phyloP scores from a whole-genome alignment of 1,140 invertebrate species.

The Magallana angulata region DNA sequence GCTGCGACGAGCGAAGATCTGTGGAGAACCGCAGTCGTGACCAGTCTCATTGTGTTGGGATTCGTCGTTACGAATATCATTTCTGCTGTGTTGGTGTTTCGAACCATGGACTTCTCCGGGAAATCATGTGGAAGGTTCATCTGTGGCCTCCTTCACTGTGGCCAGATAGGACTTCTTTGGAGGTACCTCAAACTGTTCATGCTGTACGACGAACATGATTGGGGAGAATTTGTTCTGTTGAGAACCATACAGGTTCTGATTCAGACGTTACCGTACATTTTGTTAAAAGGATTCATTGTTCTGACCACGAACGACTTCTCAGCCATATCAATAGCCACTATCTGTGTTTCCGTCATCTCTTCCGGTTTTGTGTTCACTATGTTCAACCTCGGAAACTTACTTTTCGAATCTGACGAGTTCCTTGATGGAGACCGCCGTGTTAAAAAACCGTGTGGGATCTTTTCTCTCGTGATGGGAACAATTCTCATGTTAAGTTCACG shows the following conservation, averaged over 20 bases:
- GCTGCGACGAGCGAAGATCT: background rate
- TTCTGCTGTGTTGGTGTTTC: slow-evolving; percentile 49
- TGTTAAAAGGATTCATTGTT: slow-evolving; percentile 44
- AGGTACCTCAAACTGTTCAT: slow-evolving; percentile 53
- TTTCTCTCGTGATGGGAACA: slow-evolving; percentile 48
- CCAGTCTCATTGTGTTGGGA: slow-evolving; percentile 28
- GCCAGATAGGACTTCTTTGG: slow-evolving; percentile 52
- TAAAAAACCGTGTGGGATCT: slow-evolving; percentile 49
- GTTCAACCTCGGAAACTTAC: slow-evolving; percentile 48
- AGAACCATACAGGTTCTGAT: slow-evolving; percentile 51
- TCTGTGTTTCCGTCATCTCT: slow-evolving; percentile 30
- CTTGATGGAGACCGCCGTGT: slow-evolving; percentile 45
- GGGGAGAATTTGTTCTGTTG: slow-evolving; percentile 51
- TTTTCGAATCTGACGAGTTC: slow-evolving; percentile 58
- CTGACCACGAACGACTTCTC: background rate
- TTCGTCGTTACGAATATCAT: slow-evolving; percentile 50
- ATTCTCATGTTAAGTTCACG: slow-evolving; percentile 49
- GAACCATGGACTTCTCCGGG: slow-evolving; percentile 57
- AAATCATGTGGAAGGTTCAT: slow-evolving; percentile 43
- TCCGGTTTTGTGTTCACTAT: slow-evolving; percentile 51
- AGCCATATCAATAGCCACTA: slow-evolving; percentile 10
- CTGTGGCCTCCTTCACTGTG: slow-evolving; percentile 45
- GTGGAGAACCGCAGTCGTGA: background rate
- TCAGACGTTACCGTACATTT: slow-evolving; percentile 51
- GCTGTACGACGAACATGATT: slow-evolving; percentile 56